Conservation (phyloP, 1,140 invertebrate genomes). For the Psilanteris sp. region DNA sequence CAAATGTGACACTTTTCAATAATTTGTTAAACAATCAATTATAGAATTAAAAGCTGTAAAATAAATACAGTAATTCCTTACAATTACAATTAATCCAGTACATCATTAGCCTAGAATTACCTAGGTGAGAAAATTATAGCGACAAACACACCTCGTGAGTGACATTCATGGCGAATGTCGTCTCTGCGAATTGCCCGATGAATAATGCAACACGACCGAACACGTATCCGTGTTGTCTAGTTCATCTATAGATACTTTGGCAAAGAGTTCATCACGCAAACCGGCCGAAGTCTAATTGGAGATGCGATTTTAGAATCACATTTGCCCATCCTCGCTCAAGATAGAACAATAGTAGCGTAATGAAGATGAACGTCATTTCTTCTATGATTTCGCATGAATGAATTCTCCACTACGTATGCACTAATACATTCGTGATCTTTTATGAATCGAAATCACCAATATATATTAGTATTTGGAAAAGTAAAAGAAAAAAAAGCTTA, state of each 20-base stretch:
- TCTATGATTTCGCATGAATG: slow-evolving; percentile 30
- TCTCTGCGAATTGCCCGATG: slow-evolving; percentile 41
- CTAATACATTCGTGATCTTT: not conserved
- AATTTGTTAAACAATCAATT: no score
- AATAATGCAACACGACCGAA: slow-evolving; percentile 52
- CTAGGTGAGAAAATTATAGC: slow-evolving; percentile 45
- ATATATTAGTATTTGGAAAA: no score
- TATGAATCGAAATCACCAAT: not conserved
- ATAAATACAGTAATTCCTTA: no score
- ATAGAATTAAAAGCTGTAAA: no score
- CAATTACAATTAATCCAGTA: slow-evolving; percentile 1
- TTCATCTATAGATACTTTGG: slow-evolving; percentile 53
- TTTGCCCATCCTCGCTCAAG: not conserved
- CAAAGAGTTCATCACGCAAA: slow-evolving; percentile 58
- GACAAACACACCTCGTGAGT: slow-evolving; percentile 53
- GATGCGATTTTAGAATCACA: slow-evolving; percentile 54
- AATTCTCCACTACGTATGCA: not conserved
- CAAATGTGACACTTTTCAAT: no score
- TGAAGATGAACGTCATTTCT: slow-evolving; percentile 53
- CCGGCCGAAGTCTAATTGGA: slow-evolving; percentile 51
- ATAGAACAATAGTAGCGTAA: slow-evolving; percentile 36
- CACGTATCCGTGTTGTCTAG: slow-evolving; percentile 55
- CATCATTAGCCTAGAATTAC: slow-evolving; percentile 21
- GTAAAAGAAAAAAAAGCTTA: no score
- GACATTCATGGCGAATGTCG: slow-evolving; percentile 47